Conservation (phyloP, 2,113 vertebrate species). For the Stigmatopora argus region DNA sequence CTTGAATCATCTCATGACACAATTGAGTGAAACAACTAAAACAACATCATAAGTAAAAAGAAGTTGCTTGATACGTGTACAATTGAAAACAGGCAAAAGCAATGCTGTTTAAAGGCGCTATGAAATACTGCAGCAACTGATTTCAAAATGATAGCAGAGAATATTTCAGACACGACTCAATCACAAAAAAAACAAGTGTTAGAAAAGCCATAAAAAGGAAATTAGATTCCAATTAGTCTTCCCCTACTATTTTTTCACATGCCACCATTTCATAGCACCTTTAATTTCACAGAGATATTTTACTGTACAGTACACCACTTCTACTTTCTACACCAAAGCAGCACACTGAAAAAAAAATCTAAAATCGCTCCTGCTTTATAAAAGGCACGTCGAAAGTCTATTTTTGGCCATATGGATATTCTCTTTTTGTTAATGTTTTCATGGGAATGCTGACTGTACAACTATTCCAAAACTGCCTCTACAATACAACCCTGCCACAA, state of each 20-base stretch:
- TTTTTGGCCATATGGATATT: conserved; percentile 4
- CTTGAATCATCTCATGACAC: conserved; percentile 12
- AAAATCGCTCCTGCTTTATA: conserved; percentile 22
- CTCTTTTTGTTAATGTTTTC: not conserved
- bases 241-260: no score
- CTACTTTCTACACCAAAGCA: conserved; percentile 23
- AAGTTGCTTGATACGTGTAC: conserved; percentile 7
- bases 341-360: conserved; percentile 8
- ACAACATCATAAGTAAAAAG: conserved; percentile 22
- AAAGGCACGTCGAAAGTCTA: conserved; percentile 56
- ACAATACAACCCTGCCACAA: conserved; percentile 38
- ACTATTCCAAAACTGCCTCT: conserved; percentile 38
- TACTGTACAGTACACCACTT: conserved; percentile 8
- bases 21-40: conserved; percentile 12
- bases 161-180: no score
- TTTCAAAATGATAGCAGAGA: no score
- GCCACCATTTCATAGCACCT: no score
- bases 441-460: conserved; percentile 27
- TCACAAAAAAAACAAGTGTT: no score
- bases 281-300: conserved; percentile 21
- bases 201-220: no score
- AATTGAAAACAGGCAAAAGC: conserved; percentile 13
- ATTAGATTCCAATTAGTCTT: no score
- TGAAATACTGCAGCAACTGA: no score
- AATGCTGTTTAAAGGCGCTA: conserved; percentile 26